Percentiles rank a stretch among this genome's conserved stretches.
Conservation (phyloP, 2,797 vertebrate species). For the Halcyon badia region DNA sequence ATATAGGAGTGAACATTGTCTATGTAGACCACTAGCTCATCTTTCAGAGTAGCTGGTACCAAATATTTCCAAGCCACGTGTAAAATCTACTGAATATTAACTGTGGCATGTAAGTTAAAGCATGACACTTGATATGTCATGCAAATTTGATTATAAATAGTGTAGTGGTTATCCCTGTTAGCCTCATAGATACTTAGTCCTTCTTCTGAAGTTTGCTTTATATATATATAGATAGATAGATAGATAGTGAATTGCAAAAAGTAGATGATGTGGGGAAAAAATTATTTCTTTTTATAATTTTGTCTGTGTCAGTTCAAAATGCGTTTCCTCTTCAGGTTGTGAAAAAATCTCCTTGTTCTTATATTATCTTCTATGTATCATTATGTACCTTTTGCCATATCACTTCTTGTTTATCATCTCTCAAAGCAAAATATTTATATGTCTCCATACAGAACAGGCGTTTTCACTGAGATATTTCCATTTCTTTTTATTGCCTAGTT, state of each 20-base stretch:
- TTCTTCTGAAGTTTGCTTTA: not conserved
- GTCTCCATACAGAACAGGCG: not conserved
- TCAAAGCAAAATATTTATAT: not conserved
- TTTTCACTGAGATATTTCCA: conserved; percentile 4
- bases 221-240: not conserved
- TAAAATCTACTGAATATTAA: not conserved
- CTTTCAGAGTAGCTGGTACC: not conserved
- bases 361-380: not conserved
- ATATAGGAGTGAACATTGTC: not conserved
- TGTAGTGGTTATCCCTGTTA: not conserved
- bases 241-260: not conserved
- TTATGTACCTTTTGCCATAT: not conserved
- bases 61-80: not conserved
- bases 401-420: not conserved
- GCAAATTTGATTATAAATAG: not conserved
- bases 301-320: not conserved
- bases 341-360: not conserved
- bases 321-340: not conserved
- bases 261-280: not conserved
- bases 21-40: not conserved
- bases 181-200: not conserved
- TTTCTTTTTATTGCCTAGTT: conserved; percentile 7
- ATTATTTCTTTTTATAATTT: not conserved
- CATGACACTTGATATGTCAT: not conserved
- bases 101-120: not conserved